phyloP scores from a whole-genome alignment of 2,888 invertebrate species.

The Aporophyla nigra region DNA sequence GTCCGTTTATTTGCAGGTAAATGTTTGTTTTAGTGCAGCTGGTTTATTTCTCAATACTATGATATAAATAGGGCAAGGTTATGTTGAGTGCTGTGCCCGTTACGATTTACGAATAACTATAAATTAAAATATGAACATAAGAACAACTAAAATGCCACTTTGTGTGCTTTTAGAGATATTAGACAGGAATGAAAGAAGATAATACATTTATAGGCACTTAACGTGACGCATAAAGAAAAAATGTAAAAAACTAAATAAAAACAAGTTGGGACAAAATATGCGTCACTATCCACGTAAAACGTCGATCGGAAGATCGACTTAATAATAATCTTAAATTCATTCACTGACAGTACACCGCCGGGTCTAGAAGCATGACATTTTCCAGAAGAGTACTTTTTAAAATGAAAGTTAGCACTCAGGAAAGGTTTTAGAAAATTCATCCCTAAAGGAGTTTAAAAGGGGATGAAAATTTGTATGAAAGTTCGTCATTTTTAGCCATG shows the following conservation, averaged over 20 bases:
- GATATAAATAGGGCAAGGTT: conserved; percentile 18
- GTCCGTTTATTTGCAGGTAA: conserved; percentile 95
- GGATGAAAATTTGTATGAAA: not conserved
- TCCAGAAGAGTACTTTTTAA: not conserved
- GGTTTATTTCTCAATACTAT: conserved; percentile 5
- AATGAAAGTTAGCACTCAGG: not conserved
- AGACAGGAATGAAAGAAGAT: not conserved
- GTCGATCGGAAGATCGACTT: not conserved
- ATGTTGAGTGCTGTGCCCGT: not conserved
- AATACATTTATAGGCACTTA: not conserved
- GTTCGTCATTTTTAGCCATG: not conserved
- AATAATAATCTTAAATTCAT: not conserved
- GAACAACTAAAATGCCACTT: not conserved
- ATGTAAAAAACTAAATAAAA: not conserved
- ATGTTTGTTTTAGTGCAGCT: conserved; percentile 17
- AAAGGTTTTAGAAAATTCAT: not conserved
- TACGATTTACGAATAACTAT: conserved; percentile 2
- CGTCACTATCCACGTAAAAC: not conserved
- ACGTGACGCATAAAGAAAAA: not conserved
- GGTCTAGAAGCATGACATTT: not conserved
- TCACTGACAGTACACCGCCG: not conserved
- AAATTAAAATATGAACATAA: not conserved
- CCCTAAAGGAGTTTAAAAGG: not conserved
- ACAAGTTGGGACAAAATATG: not conserved
- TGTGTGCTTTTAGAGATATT: not conserved